Evolutionary conservation across 2,797 vertebrate species (phyloP).

Genomic region (Setipinna tenuifilis): DNA sequence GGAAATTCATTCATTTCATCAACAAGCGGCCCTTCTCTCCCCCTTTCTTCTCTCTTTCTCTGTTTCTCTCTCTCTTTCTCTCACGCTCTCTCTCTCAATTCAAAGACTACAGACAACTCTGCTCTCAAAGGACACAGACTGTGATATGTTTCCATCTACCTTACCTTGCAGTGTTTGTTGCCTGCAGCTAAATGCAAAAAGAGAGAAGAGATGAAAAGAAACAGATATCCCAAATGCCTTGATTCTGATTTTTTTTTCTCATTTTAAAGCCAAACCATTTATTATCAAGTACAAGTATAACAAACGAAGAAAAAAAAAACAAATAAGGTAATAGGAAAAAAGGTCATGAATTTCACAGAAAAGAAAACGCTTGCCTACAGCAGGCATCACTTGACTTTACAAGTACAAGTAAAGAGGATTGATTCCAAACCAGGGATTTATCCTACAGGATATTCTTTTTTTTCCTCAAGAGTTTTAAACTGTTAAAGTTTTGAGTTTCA

Average conservation of each 20-base stretch:
- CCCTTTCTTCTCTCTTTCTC: not conserved
- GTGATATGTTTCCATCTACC: not conserved
- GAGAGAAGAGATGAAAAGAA: slow-evolving; percentile 31
- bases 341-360: slow-evolving; percentile 55
- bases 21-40: not conserved
- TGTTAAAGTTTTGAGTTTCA: slow-evolving; percentile 41
- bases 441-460: slow-evolving; percentile 56
- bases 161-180: not conserved
- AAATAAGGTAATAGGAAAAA: slow-evolving; percentile 61
- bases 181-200: slow-evolving; percentile 1
- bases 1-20: too few species aligned
- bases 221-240: slow-evolving; percentile 45
- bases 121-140: not conserved
- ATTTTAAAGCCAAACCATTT: slow-evolving; percentile 79
- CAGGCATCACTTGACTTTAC: slow-evolving; percentile 64
- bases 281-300: slow-evolving; percentile 85
- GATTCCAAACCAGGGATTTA: slow-evolving; percentile 65
- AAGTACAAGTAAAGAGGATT: slow-evolving; percentile 61
- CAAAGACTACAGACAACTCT: not conserved
- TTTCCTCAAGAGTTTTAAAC: slow-evolving; percentile 61
- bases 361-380: slow-evolving; percentile 66
- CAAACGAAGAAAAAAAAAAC: slow-evolving; percentile 74
- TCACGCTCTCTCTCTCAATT: not conserved
- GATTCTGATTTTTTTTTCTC: slow-evolving; percentile 21
- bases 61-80: not conserved